These are phyloP conservation scores for Saxicola maurus DNA, from an alignment of 2,797 vertebrate genomes.

Conservation along the genomic window DNA sequence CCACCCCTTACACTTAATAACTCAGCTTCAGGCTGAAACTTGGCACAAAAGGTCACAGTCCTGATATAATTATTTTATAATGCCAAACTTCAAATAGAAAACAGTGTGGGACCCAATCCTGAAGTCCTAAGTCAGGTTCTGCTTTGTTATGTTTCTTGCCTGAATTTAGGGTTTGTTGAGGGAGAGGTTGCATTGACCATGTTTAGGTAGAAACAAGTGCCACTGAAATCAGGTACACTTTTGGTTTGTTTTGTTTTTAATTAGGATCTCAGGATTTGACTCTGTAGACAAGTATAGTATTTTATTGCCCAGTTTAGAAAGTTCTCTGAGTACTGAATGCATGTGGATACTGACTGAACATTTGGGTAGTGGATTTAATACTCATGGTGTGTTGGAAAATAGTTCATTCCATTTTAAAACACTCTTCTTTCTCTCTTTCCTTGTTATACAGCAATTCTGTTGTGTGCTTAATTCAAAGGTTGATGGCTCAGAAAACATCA, in stretches of 20 bases:
- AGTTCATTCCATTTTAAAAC: background rate
- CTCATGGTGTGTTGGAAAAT: background rate
- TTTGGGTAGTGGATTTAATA: background rate
- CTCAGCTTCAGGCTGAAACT: slow-evolving; percentile 21
- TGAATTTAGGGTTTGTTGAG: background rate
- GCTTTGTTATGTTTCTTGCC: background rate
- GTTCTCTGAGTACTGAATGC: background rate
- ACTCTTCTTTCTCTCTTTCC: background rate
- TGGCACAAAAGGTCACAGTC: background rate
- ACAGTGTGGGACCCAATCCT: background rate
- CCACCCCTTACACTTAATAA: slow-evolving; percentile 23
- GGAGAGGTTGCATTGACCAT: background rate
- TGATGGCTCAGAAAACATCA: background rate
- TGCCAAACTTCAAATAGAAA: slow-evolving; percentile 5
- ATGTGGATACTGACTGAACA: background rate
- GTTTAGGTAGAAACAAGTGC: background rate
- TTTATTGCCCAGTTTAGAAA: background rate
- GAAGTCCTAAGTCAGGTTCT: background rate
- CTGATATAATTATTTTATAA: slow-evolving; percentile 25
- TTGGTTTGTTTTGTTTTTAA: background rate
- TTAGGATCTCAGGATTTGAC: background rate
- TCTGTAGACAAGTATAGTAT: background rate
- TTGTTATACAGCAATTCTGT: background rate
- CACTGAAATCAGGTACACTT: background rate
- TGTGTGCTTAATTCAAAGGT: background rate